Conservation (phyloP, 2,797 vertebrate genomes). For the Falco columbarius region DNA sequence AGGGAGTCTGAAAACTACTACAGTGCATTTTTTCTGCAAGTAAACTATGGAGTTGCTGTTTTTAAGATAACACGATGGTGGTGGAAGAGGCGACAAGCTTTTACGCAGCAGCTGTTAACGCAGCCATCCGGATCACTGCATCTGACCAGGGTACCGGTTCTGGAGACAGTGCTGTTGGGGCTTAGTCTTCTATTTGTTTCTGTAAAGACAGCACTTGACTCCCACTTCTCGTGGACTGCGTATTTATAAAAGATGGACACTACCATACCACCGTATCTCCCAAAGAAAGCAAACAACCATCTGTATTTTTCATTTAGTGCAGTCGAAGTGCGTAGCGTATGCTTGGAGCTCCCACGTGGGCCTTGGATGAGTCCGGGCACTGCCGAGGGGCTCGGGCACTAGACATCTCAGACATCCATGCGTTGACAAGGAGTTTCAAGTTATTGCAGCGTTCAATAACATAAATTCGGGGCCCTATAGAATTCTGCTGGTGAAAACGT, state of each 20-base stretch:
- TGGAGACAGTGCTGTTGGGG: not conserved
- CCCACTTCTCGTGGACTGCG: too few relatives aligned
- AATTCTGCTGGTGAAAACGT: not conserved
- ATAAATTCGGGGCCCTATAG: not conserved
- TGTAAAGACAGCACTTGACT: not conserved
- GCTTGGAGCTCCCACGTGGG: not conserved
- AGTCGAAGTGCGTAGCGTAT: too few relatives aligned
- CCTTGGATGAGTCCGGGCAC: rapidly evolving
- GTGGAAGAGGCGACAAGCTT: not conserved
- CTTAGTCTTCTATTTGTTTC: not conserved
- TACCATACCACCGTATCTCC: not conserved
- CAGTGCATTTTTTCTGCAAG: not conserved
- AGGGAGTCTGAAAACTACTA: not conserved
- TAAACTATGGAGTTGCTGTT: not conserved
- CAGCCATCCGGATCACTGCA: not conserved
- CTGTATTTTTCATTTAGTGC: not conserved
- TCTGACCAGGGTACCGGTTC: not conserved
- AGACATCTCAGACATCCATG: too few relatives aligned
- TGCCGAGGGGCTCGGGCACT: not conserved
- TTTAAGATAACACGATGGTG: not conserved
- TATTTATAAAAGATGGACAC: not conserved
- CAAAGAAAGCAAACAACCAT: not conserved
- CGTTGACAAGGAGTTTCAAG: not conserved
- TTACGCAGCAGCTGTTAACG: rapidly evolving
- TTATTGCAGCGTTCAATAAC: rapidly evolving